Base-by-base conservation (phyloP, 1,140 invertebrate genomes). In the Cryptotermes secundus region DNA sequence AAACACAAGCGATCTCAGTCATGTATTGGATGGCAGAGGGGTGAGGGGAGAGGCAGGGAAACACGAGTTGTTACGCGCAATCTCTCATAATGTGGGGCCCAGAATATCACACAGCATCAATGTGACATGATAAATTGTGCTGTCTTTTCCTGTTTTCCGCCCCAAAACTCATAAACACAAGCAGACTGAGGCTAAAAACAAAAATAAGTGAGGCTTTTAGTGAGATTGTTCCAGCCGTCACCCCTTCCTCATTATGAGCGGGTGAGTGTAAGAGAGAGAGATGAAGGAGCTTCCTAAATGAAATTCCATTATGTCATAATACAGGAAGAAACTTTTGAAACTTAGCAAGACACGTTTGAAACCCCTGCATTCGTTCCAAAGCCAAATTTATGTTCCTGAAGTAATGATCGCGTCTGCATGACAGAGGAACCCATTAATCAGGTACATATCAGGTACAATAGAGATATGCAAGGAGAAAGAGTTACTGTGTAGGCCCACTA, bases 91-190 rank as follows among this genome's bases (percentile, higher is more conserved):
- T 31, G 31, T 31, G 59, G 14, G n/a, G 59, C 59, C 59, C 26
- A 31, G 31, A 72, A 26, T 72, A 72, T 72, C 59, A 72, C 59
- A 72, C 59, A 72, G 59, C 59, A 72, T 72, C 59, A 72, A n/a
- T n/a, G n/a, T 72, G 59, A 72, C 59, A 72, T 31, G 59, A 72
- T 72, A 72, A 72, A 72, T 72, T 31, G 59, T 72, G 59, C 59
- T n/a, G 59, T 72, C 59, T 72, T 72, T 72, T 72, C 59, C 59
- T 72, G 59, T 72, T 72, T 72, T 72, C 59, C 59, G 59, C 59
- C 59, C 59, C 59, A 72, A 72, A 72, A 72, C 59, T 72, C 59
- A 72, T 72, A 72, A 72, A 72, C 59, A 72, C 59, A 26, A 72
- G 59, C 3, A 72, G 59, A 72, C 59, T 49, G 59, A 26, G n/a